Percentiles rank a stretch among this genome's conserved stretches.
Conservation (phyloP, 2,113 vertebrate genomes). For the Sphyrna mokarran region DNA sequence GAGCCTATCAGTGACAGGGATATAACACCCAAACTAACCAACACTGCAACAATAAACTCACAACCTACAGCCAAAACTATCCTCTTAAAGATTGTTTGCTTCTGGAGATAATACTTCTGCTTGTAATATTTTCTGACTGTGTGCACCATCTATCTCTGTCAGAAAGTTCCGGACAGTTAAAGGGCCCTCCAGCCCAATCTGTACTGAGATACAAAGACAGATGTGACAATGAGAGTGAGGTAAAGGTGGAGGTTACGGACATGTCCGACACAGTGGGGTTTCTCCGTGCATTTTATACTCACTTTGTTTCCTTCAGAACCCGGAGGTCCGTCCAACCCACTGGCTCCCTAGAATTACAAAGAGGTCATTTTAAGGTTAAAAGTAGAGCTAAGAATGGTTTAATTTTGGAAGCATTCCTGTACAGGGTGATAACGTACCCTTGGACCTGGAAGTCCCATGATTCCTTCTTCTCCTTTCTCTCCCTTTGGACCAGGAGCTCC, state of each 20-base stretch:
- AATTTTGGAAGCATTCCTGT: neutral
- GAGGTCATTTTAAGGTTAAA: neutral
- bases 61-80: neutral
- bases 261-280: neutral
- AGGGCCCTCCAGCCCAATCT: neutral
- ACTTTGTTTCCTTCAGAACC: neutral
- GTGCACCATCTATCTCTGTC: neutral
- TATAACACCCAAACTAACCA: neutral
- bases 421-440: conserved; percentile 59
- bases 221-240: neutral
- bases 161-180: neutral
- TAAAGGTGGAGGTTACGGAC: neutral
- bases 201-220: neutral
- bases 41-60: neutral
- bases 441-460: conserved; percentile 67
- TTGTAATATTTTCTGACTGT: neutral
- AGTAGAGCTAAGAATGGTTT: too few species aligned
- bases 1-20: neutral
- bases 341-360: neutral
- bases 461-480: conserved; percentile 73
- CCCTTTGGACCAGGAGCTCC: conserved; percentile 42
- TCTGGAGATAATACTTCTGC: neutral
- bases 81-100: neutral
- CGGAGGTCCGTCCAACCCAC: neutral
- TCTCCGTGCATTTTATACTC: neutral